These are phyloP conservation scores for Aphaenogaster ashmeadi DNA, from an alignment of 1,140 invertebrate genomes.

Conservation along the genomic window DNA sequence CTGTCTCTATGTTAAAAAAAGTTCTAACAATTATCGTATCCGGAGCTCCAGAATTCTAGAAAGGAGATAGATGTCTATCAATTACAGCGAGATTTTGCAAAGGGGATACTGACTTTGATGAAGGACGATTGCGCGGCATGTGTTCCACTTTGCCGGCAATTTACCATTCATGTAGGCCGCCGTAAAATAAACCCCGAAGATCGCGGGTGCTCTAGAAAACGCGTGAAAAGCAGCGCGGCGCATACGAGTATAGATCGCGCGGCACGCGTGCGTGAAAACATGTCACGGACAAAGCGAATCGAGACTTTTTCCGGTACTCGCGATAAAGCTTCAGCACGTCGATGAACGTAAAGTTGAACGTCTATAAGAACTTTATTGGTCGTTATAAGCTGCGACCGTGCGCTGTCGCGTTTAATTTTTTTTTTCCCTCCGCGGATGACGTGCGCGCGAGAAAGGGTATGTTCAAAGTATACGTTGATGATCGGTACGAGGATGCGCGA, in stretches of 20 bases:
- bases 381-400: constrained; percentile 30
- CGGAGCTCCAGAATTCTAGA: background rate
- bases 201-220: constrained; percentile 65
- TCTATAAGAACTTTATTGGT: constrained; percentile 67
- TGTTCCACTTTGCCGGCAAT: constrained; percentile 1
- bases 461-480: background rate
- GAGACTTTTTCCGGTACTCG: constrained; percentile 68
- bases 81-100: background rate
- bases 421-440: constrained; percentile 13
- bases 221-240: constrained; percentile 61
- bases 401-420: constrained; percentile 31
- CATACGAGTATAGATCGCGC: constrained; percentile 47
- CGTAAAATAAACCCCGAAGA: constrained; percentile 69
- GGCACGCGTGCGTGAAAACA: constrained; percentile 55
- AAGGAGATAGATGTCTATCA: background rate
- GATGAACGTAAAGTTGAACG: constrained; percentile 63
- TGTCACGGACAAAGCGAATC: constrained; percentile 69
- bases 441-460: constrained; percentile 22
- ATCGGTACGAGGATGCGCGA: background rate
- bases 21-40: background rate
- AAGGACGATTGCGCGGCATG: background rate
- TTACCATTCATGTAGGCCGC: constrained; percentile 13
- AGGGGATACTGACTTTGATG: background rate
- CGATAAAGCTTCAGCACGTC: constrained; percentile 63
- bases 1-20: background rate